These are phyloP conservation scores for Leucophenga montana DNA, from an alignment of 2,888 invertebrate genomes.

Conservation along the genomic window DNA sequence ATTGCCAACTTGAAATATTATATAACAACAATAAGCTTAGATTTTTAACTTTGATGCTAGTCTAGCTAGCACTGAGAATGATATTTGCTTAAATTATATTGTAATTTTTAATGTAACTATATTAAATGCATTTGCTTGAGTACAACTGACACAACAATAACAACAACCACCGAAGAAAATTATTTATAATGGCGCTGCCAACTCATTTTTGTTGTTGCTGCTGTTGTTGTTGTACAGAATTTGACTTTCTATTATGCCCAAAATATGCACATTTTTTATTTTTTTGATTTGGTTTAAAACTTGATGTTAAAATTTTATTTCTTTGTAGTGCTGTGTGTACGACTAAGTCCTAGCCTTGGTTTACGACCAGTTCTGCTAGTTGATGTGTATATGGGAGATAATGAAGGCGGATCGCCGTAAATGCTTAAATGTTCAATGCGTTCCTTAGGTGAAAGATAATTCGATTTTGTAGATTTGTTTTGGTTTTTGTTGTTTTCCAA, in stretches of 20 bases:
- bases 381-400: conserved; percentile 51
- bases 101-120: not conserved
- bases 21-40: not conserved
- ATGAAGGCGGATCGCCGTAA: conserved; percentile 53
- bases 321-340: conserved; percentile 36
- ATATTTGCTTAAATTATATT: not conserved
- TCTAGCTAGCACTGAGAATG: too few species aligned
- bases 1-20: not conserved
- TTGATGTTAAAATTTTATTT: not conserved
- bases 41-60: too few species aligned
- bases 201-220: conserved; percentile 18
- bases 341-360: conserved; percentile 22
- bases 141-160: not conserved
- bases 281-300: too few species aligned
- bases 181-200: conserved; percentile 1
- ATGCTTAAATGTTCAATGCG: conserved; percentile 51
- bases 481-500: conserved; percentile 45
- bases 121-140: conserved; percentile 1
- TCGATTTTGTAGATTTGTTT: conserved; percentile 32
- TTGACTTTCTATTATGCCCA: too few species aligned
- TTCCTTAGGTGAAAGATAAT: conserved; percentile 49
- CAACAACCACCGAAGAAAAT: conserved; percentile 17
- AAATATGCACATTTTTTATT: too few species aligned
- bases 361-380: not conserved
- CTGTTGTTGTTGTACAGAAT: too few species aligned